A percentile compares a stretch with the other conserved stretches of the same genome.
Evolutionary conservation across 2,113 vertebrate species (phyloP).

Genomic region (Parotia lawesii): DNA sequence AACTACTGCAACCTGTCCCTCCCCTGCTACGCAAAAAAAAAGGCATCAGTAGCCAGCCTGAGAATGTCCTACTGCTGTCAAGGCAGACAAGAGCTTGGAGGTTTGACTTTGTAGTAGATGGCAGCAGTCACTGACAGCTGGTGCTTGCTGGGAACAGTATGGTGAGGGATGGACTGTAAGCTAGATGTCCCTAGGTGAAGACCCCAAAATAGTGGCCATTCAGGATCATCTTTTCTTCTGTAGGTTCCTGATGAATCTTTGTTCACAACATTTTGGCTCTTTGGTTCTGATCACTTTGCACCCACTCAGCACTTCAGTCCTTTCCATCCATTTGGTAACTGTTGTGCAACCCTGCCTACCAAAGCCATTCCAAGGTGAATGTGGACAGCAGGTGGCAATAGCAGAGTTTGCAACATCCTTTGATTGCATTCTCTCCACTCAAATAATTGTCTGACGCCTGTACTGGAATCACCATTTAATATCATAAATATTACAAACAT

Average conservation of each 20-base stretch:
- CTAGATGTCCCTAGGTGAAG: background rate
- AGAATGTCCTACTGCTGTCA: background rate
- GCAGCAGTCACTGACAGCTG: background rate
- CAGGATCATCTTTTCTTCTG: background rate
- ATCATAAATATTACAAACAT: background rate
- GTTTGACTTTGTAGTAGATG: background rate
- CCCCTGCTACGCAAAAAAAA: background rate
- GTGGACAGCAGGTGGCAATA: conserved; percentile 24
- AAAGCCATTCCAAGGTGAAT: background rate
- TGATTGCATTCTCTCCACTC: background rate
- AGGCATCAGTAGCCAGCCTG: background rate
- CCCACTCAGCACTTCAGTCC: background rate
- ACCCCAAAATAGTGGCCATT: background rate
- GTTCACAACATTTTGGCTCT: background rate
- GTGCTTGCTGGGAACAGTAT: background rate
- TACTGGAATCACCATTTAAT: background rate
- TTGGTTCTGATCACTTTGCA: background rate
- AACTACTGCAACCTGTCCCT: background rate
- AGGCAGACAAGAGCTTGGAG: background rate
- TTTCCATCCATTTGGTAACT: background rate
- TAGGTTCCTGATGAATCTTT: background rate
- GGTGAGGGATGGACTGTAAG: background rate
- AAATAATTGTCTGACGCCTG: background rate
- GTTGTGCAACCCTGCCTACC: background rate
- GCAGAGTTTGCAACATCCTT: background rate